Conservation (phyloP, 1,140 invertebrate species). For the Drosophila neocordata region DNA sequence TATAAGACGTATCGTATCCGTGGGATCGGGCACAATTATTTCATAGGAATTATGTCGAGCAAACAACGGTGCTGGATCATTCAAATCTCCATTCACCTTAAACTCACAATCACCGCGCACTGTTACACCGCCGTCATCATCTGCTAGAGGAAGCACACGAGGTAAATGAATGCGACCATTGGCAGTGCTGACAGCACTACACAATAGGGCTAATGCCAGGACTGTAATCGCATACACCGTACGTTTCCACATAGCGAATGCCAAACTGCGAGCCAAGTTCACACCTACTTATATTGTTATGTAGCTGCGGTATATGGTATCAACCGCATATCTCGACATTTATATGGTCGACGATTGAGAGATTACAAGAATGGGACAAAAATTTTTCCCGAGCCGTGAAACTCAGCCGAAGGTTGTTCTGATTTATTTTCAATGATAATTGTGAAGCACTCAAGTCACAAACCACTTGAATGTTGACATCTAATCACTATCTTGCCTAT, state of each 20-base stretch:
- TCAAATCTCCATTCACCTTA: conserved; percentile 69
- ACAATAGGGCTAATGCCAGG: conserved; percentile 44
- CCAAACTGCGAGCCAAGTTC: not conserved
- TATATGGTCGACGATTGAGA: not conserved
- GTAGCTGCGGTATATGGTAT: not conserved
- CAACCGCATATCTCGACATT: conserved; percentile 6
- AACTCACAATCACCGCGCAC: conserved; percentile 72
- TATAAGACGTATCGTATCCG: conserved; percentile 59
- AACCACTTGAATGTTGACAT: not conserved
- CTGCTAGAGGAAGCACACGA: conserved; percentile 44
- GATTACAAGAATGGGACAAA: not conserved
- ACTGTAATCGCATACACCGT: conserved; percentile 37
- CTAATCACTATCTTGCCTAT: not conserved
- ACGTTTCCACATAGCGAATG: conserved; percentile 55
- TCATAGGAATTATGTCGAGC: conserved; percentile 54
- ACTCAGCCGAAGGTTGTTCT: not conserved
- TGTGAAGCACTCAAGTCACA: not conserved
- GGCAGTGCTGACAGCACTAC: conserved; percentile 23
- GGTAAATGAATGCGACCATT: conserved; percentile 17
- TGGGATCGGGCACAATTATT: conserved; percentile 64
- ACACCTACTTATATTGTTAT: conserved; percentile 45
- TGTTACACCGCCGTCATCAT: conserved; percentile 53
- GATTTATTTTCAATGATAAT: conserved; percentile 5
- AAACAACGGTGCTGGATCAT: conserved; percentile 69
- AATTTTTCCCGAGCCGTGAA: not conserved